Evolutionary conservation across 2,113 vertebrate genomes (phyloP).

Genomic region (Manacus vitellinus): DNA sequence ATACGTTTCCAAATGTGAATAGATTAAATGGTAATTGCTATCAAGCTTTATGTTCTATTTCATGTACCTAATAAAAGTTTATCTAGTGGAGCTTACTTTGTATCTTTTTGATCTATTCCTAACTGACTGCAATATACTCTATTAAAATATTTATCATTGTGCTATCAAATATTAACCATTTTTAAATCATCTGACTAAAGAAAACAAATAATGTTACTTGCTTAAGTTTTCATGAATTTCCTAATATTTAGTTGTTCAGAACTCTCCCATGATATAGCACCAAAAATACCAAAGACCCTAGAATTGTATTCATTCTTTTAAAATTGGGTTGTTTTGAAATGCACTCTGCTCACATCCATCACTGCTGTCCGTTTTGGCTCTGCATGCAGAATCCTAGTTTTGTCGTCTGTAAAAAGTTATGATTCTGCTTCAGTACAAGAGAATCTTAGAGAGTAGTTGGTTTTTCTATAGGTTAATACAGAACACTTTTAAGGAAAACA

Average conservation of each 20-base stretch:
- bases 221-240: constrained; percentile 71
- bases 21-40: constrained; percentile 77
- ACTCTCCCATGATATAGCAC: neutral
- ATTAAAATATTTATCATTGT: constrained; percentile 81
- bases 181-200: constrained; percentile 67
- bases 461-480: neutral
- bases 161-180: constrained; percentile 78
- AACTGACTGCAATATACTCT: constrained; percentile 68
- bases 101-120: constrained; percentile 73
- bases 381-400: neutral
- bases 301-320: neutral
- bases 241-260: constrained; percentile 46
- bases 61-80: constrained; percentile 77
- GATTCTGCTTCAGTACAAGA: neutral
- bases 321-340: neutral
- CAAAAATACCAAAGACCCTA: neutral
- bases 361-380: neutral
- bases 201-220: constrained; percentile 73
- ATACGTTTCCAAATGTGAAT: constrained; percentile 69
- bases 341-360: neutral
- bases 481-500: neutral
- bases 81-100: constrained; percentile 70
- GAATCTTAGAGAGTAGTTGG: neutral
- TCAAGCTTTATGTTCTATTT: constrained; percentile 78
- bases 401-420: neutral